These are phyloP conservation scores for human (Homo sapiens) DNA, from an alignment of 2,113 vertebrate species.

Conservation along the genomic window DNA sequence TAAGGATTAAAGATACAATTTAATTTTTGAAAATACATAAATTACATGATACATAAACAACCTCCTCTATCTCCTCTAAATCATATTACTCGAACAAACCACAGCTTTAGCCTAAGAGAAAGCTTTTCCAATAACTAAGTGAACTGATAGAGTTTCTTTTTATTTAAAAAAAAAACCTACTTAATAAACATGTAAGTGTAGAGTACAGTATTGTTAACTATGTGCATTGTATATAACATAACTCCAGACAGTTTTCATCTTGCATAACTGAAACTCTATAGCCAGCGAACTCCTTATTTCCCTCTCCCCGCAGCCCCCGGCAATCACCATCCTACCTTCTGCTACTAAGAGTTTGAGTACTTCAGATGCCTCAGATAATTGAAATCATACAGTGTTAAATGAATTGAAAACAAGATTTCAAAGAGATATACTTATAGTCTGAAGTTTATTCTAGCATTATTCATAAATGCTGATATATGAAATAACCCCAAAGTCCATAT, in stretches of 20 bases:
- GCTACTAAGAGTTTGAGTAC: background rate
- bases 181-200: background rate
- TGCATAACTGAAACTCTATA: background rate
- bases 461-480: background rate
- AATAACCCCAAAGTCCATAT: background rate
- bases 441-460: background rate
- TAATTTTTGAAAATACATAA: background rate
- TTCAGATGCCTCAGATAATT: background rate
- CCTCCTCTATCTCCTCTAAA: background rate
- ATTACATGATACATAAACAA: background rate
- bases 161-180: background rate
- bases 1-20: background rate
- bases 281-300: background rate
- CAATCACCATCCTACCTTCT: background rate
- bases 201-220: background rate
- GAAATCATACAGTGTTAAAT: background rate
- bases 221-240: background rate
- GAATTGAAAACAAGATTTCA: background rate
- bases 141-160: background rate
- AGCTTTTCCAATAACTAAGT: background rate
- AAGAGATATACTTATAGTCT: background rate
- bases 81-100: background rate
- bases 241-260: background rate
- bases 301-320: fast-evolving
- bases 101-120: background rate